phyloP scores from a whole-genome alignment of 2,113 vertebrate species.

The Pygoscelis adeliae region DNA sequence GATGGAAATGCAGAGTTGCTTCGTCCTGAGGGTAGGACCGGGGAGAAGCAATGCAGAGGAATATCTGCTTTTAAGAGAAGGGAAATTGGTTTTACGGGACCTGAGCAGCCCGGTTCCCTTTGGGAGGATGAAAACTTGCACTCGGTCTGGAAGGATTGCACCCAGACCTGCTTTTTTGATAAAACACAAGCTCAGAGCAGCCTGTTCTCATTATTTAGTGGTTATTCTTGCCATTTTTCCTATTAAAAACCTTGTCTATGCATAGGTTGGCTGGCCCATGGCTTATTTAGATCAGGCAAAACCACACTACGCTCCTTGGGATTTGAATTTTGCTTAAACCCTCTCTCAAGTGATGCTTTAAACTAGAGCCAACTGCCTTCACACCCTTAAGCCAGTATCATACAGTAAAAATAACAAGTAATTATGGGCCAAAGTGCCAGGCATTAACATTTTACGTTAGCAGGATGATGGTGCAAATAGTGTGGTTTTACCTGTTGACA shows the following conservation, averaged over 20 bases:
- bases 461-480: background rate
- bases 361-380: background rate
- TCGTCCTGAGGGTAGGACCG: background rate
- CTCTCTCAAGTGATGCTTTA: background rate
- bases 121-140: background rate
- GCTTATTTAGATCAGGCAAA: background rate
- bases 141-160: background rate
- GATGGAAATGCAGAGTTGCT: background rate
- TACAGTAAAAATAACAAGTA: background rate
- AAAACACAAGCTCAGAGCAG: background rate
- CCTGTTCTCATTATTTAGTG: background rate
- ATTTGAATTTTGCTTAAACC: background rate
- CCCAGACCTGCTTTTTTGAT: background rate
- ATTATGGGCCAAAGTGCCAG: background rate
- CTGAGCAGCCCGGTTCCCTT: background rate
- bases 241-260: background rate
- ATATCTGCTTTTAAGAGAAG: background rate
- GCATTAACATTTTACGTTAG: background rate
- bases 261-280: fast-evolving
- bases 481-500: background rate
- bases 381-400: background rate
- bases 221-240: background rate
- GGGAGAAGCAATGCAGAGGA: background rate
- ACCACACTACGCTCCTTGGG: background rate
- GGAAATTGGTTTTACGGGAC: background rate